These are phyloP conservation scores for Saccopteryx leptura DNA, from an alignment of 2,113 vertebrate species.

Conservation along the genomic window DNA sequence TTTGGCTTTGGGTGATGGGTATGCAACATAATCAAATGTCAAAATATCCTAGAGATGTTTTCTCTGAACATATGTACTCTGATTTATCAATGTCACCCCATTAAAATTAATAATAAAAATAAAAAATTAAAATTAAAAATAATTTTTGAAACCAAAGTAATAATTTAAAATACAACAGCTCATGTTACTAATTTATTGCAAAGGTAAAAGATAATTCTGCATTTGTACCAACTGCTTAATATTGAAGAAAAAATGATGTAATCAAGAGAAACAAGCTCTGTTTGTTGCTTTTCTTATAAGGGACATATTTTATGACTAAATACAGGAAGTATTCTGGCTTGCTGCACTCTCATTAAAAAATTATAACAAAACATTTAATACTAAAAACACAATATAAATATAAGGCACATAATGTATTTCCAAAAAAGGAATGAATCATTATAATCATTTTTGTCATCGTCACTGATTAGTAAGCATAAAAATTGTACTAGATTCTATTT, in stretches of 20 bases:
- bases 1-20: too few relatives aligned
- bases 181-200: background rate
- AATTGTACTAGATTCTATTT: background rate
- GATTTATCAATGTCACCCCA: too few relatives aligned
- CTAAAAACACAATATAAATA: background rate
- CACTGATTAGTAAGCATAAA: background rate
- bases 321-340: background rate
- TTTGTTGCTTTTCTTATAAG: background rate
- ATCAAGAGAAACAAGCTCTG: background rate
- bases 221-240: background rate
- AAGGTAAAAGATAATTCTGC: background rate
- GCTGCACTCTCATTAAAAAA: background rate
- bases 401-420: background rate
- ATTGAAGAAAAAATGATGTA: background rate
- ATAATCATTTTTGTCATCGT: background rate
- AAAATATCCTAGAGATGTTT: too few relatives aligned
- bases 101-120: too few relatives aligned
- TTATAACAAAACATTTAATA: background rate
- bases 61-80: too few relatives aligned
- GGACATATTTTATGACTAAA: background rate
- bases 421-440: background rate
- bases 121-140: background rate
- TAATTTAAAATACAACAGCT: background rate
- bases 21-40: too few relatives aligned
- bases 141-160: background rate